These are phyloP conservation scores for Yponomeuta malinellus DNA, from an alignment of 2,888 invertebrate genomes.

Conservation along the genomic window DNA sequence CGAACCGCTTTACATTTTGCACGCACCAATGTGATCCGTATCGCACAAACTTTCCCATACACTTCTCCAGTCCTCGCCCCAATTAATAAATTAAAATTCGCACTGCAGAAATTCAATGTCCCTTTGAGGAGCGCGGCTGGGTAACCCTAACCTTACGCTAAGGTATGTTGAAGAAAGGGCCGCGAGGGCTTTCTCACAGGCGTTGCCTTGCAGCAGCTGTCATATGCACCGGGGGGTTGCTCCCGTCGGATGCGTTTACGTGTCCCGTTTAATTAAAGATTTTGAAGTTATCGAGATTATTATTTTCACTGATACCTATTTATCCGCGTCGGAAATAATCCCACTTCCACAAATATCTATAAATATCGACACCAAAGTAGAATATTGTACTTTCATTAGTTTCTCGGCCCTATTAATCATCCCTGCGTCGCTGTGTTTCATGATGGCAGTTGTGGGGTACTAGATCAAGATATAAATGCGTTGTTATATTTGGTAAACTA, in stretches of 20 bases:
- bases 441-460: too few relatives aligned
- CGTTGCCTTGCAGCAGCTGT: conserved; percentile 12
- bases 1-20: too few relatives aligned
- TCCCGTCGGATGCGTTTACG: background rate
- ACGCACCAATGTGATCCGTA: background rate
- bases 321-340: too few relatives aligned
- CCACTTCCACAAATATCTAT: too few relatives aligned
- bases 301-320: too few relatives aligned
- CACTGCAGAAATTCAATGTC: conserved; percentile 9
- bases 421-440: too few relatives aligned
- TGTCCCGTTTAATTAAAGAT: background rate
- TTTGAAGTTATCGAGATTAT: background rate
- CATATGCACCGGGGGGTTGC: conserved; percentile 6
- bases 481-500: too few relatives aligned
- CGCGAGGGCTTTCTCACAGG: conserved; percentile 14
- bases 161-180: conserved; percentile 14
- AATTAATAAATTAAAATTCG: conserved; percentile 16
- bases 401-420: too few relatives aligned
- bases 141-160: conserved; percentile 2
- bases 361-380: too few relatives aligned
- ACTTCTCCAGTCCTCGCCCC: conserved; percentile 9
- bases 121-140: background rate
- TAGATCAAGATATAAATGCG: too few relatives aligned
- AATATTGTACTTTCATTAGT: too few relatives aligned
- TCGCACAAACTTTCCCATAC: conserved; percentile 3